Evolutionary conservation across 1,140 invertebrate genomes (phyloP), one percentile per base, ranked within the genome.

Genomic region (Theocolax elegans): DNA sequence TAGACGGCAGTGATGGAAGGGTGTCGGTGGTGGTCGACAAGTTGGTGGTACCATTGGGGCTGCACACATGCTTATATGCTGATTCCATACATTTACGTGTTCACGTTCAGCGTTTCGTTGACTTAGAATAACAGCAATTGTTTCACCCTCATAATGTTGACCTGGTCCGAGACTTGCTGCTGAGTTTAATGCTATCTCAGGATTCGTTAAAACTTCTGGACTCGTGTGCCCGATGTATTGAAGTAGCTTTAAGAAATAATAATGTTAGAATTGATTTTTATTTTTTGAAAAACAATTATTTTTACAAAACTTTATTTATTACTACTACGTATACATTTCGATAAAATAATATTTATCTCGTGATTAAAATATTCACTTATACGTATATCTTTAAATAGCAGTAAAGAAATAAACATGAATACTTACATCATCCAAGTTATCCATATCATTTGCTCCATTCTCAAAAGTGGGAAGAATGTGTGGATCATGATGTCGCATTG

Each of bases 201-300:
- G 87, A 76, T 89, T 91, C 64, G 91, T 90, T 63, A 93, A 86
- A 78, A 95, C 97, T 84, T 98, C 97, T 0, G 96, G 94, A 82
- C 95, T 97, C 1, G 94, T 95, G 79, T 95, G 89, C 0, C 94
- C 95, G 76, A 99, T 92, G 81, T 97, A 97, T 75, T 93, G 91
- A 38, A 99, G 83, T 71, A 97, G 10, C 31, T 35, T 6, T 35
- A 35, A 35, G 10, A 35, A 35, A 35, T 6, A 35, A 6, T 35
- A 10, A 35, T 6, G 10, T 6, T 6, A 35, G 31, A 35, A 35
- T 35, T 35, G 31, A 10, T 35, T 35, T 10, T 35, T 4, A 35
- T 35, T 35, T 35, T 35, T 35, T 48, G n/a, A 44, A 25, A 48
- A 35, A 35, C 10, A n/a, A n/a, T n/a, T n/a, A 35, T 35, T 35